phyloP scores from a whole-genome alignment of 2,797 vertebrate genomes.

The Tragopan temminckii region DNA sequence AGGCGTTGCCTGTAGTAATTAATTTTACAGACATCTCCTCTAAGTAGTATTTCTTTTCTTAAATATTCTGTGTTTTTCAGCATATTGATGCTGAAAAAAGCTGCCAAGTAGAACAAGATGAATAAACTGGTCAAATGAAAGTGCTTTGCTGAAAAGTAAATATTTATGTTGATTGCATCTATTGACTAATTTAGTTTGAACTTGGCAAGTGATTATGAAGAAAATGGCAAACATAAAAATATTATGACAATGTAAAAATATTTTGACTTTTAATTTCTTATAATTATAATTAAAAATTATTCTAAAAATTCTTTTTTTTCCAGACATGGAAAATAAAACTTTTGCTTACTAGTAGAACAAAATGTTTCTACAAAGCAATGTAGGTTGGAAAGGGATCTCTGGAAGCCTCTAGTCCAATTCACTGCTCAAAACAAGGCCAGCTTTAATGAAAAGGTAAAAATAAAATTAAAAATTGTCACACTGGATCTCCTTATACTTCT shows the following conservation, averaged over 20 bases:
- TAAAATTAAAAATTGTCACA: not conserved
- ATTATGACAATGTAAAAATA: conserved; percentile 10
- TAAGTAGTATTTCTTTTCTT: not conserved
- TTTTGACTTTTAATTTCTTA: conserved; percentile 30
- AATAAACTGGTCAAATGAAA: not conserved
- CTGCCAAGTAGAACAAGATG: conserved; percentile 22
- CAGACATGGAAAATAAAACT: not conserved
- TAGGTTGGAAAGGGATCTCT: not conserved
- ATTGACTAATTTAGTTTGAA: conserved; percentile 35
- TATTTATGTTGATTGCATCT: conserved; percentile 28
- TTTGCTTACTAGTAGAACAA: not conserved
- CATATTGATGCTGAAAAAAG: not conserved
- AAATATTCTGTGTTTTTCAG: not conserved
- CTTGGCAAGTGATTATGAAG: conserved; percentile 19
- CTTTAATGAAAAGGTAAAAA: not conserved
- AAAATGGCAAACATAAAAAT: conserved; percentile 31
- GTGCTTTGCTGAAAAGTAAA: not conserved
- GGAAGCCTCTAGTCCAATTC: not conserved
- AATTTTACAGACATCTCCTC: not conserved
- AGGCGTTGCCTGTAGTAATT: not conserved
- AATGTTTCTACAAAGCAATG: not conserved
- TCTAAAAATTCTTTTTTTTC: not conserved
- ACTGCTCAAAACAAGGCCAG: not conserved
- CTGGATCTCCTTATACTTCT: not conserved
- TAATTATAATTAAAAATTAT: not conserved